Base-by-base conservation (phyloP, 2,113 vertebrate genomes). In the Plectropomus leopardus region DNA sequence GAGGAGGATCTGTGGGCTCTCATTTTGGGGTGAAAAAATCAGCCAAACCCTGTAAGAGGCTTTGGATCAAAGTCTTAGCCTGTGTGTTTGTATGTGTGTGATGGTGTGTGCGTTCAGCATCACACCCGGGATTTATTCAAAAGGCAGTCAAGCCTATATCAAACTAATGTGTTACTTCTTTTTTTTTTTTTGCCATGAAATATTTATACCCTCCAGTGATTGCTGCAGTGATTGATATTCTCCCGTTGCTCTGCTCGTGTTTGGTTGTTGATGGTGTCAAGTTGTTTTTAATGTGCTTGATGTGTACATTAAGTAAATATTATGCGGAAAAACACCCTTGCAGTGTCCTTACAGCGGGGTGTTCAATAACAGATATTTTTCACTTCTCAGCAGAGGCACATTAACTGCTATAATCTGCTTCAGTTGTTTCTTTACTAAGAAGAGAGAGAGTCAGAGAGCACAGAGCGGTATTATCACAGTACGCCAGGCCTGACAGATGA, bases 31-130 rank as follows among this genome's bases (percentile, higher is more conserved):
- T 64, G 45, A 90, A 87, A 92, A 89, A 90, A 92, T 83, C 82
- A 65, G 44, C 58, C 85, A 77, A 91, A 80, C 69, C 72, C 72
- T 24, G 13, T 88, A 87, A 91, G 88, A 84, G 70, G 90, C 86
- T 88, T 89, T 93, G 90, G 87, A 88, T 94, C 84, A 92, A 92
- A 90, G 82, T 87, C 82, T 89, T 70, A 79, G 59, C 26, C 28
- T 67, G 64, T 72, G 28, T 30, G 26, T 66, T 13, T 60, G 54
- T 59, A 7, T 63, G 48, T 77, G 73, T 72, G 69, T 72, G 54
- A 19, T 3, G 19, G 42, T 57, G 53, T 66, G 44, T 60, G 63
- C 11, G 26, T 73, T 80, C 70, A 58, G 57, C 51, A 36, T 72
- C 76, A 44, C 78, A 76, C 77, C 50, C 58, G 81, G 72, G 86